phyloP scores from a whole-genome alignment of 2,113 vertebrate species.

The Zosterops borbonicus region DNA sequence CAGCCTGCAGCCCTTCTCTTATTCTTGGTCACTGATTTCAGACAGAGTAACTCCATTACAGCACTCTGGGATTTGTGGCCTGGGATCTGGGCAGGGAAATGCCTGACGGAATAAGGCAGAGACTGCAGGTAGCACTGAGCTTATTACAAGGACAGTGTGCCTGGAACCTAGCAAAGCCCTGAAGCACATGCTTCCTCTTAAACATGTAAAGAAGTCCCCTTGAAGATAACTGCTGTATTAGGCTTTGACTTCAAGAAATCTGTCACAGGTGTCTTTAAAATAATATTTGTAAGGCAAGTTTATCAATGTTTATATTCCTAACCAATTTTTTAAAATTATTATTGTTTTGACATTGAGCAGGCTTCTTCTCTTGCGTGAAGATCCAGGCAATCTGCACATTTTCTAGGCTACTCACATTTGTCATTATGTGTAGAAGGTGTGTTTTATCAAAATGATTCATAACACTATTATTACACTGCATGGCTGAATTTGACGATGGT shows the following conservation, averaged over 20 bases:
- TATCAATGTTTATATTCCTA: neutral
- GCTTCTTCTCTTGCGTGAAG: neutral
- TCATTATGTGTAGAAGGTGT: neutral
- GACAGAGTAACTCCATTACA: neutral
- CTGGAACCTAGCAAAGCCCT: neutral
- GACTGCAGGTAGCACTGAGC: neutral
- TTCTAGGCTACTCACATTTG: neutral
- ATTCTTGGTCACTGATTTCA: neutral
- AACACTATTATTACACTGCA: neutral
- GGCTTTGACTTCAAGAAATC: neutral
- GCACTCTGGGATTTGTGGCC: neutral
- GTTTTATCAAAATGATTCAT: neutral
- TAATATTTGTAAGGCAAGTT: neutral
- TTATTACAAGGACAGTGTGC: fast-evolving
- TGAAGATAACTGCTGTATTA: neutral
- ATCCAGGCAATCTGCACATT: neutral
- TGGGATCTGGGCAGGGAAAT: neutral
- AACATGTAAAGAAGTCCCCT: neutral
- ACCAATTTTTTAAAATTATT: neutral
- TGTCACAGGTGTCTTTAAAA: neutral
- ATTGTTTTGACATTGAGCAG: neutral
- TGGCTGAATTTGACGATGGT: neutral
- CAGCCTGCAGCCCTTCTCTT: neutral
- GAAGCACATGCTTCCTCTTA: neutral
- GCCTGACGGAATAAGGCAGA: neutral